A percentile compares a stretch with the other conserved stretches of the same genome.
These are phyloP conservation scores for Drosophila prolongata DNA, from an alignment of 2,888 invertebrate species.

Conservation along the genomic window DNA sequence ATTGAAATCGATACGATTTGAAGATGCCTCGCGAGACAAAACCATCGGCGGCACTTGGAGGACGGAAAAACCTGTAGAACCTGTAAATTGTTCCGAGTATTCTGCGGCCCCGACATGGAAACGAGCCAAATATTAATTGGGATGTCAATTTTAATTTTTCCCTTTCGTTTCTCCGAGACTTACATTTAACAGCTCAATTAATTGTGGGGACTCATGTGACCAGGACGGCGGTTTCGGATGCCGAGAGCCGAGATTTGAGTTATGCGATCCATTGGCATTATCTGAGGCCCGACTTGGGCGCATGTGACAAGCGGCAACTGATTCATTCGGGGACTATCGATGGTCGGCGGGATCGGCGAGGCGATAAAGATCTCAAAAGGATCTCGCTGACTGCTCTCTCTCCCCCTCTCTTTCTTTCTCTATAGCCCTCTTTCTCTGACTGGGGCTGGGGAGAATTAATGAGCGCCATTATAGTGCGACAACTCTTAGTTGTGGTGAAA, in stretches of 20 bases:
- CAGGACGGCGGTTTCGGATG: constrained; percentile 13
- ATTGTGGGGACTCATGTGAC: constrained; percentile 58
- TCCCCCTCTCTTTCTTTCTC: constrained; percentile 5
- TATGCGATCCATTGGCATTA: constrained; percentile 76
- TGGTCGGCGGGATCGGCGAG: constrained; percentile 44
- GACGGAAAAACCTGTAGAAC: constrained; percentile 56
- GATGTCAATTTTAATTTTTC: constrained; percentile 78
- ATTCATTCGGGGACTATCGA: constrained; percentile 72
- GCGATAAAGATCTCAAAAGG: constrained; percentile 84
- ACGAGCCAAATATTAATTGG: constrained; percentile 80
- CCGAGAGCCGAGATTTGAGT: constrained; percentile 62
- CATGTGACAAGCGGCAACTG: constrained; percentile 75
- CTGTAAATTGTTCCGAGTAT: constrained; percentile 49
- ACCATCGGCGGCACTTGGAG: constrained; percentile 8
- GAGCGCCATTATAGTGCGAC: constrained; percentile 80
- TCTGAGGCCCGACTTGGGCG: constrained; percentile 59
- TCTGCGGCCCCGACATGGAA: constrained; percentile 56
- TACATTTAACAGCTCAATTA: constrained; percentile 80
- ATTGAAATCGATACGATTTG: constrained; percentile 39
- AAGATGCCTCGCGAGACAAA: neutral
- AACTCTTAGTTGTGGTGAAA: constrained; percentile 84
- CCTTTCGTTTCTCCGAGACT: constrained; percentile 80
- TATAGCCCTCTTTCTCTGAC: constrained; percentile 13
- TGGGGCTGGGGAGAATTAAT: constrained; percentile 66
- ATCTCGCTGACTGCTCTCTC: constrained; percentile 75